phyloP scores from a whole-genome alignment of 2,113 vertebrate species.

The Labeo catla region DNA sequence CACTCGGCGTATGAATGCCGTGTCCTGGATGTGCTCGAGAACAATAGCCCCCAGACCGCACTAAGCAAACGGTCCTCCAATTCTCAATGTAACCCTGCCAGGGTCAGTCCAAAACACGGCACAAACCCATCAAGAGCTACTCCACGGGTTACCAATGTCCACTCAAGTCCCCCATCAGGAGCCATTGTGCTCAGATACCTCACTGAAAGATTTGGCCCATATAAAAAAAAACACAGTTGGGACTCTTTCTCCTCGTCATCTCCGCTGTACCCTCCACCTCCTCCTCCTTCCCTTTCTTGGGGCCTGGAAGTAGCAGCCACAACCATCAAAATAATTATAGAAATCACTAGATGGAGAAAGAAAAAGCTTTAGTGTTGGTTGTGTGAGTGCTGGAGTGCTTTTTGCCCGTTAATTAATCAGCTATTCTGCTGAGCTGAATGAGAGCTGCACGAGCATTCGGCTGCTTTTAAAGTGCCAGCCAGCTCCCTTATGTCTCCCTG shows the following conservation, averaged over 20 bases:
- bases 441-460: slow-evolving; percentile 46
- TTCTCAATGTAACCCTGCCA: slow-evolving; percentile 31
- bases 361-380: slow-evolving; percentile 72
- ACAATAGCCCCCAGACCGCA: slow-evolving; percentile 48
- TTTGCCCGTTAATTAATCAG: slow-evolving; percentile 74
- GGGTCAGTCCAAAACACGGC: slow-evolving; percentile 26
- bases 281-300: slow-evolving; percentile 34
- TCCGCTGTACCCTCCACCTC: slow-evolving; percentile 8
- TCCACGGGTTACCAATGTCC: slow-evolving; percentile 43
- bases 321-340: slow-evolving; percentile 62
- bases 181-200: slow-evolving; percentile 39
- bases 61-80: slow-evolving; percentile 35
- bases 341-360: slow-evolving; percentile 63
- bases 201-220: slow-evolving; percentile 26
- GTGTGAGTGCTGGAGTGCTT: slow-evolving; percentile 68
- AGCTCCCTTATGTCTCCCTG: slow-evolving; percentile 65
- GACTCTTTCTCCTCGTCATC: slow-evolving; percentile 12
- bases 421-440: slow-evolving; percentile 65
- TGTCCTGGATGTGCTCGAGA: slow-evolving; percentile 39
- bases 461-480: slow-evolving; percentile 68
- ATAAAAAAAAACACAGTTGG: background rate
- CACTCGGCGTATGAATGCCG: slow-evolving; percentile 5
- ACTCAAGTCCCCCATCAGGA: slow-evolving; percentile 43
- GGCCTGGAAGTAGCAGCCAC: slow-evolving; percentile 41
- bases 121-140: slow-evolving; percentile 40